phyloP scores from a whole-genome alignment of 2,888 invertebrate genomes.

The Baccha elongata region DNA sequence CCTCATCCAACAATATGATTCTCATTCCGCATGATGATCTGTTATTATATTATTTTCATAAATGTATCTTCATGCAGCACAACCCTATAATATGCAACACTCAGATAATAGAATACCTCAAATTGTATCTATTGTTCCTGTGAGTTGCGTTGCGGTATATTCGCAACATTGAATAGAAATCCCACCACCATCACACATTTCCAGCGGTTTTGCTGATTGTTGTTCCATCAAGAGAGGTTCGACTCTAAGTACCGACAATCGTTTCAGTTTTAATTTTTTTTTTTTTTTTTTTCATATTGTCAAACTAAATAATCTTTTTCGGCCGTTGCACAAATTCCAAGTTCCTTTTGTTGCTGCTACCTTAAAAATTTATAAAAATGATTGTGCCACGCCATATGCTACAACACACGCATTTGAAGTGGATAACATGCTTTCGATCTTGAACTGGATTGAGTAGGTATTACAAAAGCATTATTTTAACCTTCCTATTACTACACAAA shows the following conservation, averaged over 20 bases:
- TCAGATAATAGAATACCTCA: conserved; percentile 34
- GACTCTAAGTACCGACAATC: conserved; percentile 56
- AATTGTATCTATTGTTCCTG: conserved; percentile 49
- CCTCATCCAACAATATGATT: conserved; percentile 63
- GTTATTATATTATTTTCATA: conserved; percentile 16
- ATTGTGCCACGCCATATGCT: conserved; percentile 62
- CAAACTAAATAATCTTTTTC: conserved; percentile 69
- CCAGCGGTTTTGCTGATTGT: conserved; percentile 16
- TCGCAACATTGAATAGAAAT: conserved; percentile 55
- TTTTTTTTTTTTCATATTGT: conserved; percentile 30
- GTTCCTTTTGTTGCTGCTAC: conserved; percentile 55
- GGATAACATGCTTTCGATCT: conserved; percentile 70
- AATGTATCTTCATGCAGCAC: conserved; percentile 19
- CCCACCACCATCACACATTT: conserved; percentile 34
- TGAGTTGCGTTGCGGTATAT: conserved; percentile 52
- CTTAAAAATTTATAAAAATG: conserved; percentile 1
- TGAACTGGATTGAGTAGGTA: conserved; percentile 35
- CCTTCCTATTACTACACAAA: background rate
- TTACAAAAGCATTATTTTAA: background rate
- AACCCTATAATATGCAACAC: conserved; percentile 31
- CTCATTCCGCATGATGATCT: conserved; percentile 46
- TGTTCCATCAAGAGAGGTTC: conserved; percentile 41
- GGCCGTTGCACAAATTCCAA: conserved; percentile 66
- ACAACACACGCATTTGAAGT: conserved; percentile 72
- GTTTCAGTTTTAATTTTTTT: conserved; percentile 18